Evolutionary conservation across 2,888 invertebrate genomes (phyloP).

Genomic region (Morpho deidamia): DNA sequence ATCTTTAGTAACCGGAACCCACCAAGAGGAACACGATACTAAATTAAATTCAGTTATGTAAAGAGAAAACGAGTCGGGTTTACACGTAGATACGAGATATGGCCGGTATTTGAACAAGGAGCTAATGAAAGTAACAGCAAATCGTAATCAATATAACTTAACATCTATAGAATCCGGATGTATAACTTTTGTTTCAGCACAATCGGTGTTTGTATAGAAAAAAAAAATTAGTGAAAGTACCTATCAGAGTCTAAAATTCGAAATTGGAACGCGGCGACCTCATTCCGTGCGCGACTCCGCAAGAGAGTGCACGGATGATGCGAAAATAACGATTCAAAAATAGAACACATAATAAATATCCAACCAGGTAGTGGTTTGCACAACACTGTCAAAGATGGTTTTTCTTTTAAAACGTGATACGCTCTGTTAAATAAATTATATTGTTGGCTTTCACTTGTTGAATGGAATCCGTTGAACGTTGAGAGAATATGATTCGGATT

Average conservation of each 20-base stretch:
- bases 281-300: constrained; percentile 58
- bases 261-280: constrained; percentile 69
- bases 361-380: constrained; percentile 1
- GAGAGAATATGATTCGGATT: constrained; percentile 31
- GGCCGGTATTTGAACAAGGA: constrained; percentile 15
- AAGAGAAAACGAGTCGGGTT: constrained; percentile 19
- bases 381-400: constrained; percentile 21
- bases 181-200: neutral
- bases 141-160: neutral
- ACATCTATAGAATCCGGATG: neutral
- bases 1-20: neutral
- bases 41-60: constrained; percentile 18
- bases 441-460: constrained; percentile 60
- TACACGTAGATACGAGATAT: constrained; percentile 5
- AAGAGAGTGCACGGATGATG: constrained; percentile 49
- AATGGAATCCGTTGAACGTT: constrained; percentile 50
- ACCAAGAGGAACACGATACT: constrained; percentile 4
- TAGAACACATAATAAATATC: constrained; percentile 25
- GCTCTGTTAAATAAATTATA: constrained; percentile 64
- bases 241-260: constrained; percentile 56
- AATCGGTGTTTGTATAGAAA: constrained; percentile 10
- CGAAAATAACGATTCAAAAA: constrained; percentile 57
- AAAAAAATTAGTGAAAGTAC: constrained; percentile 55
- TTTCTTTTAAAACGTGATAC: constrained; percentile 32
- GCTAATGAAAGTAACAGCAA: constrained; percentile 21